Base-by-base conservation (phyloP, 2,888 invertebrate species). In the Coelopa pilipes region DNA sequence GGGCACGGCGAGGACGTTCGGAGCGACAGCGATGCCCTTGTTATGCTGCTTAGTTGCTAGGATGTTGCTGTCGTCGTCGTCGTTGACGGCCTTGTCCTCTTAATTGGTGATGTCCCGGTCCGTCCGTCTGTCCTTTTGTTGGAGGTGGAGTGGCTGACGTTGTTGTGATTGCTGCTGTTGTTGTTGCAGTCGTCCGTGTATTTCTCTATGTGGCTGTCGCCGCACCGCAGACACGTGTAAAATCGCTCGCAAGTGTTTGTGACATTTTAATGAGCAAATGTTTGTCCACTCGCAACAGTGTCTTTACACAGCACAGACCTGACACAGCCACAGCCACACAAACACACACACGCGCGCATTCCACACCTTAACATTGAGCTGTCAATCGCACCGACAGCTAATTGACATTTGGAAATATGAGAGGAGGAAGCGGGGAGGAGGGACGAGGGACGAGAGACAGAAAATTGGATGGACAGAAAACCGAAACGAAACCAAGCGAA, bases 191-290 rank as follows among this genome's bases (percentile, higher is more conserved):
- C 46, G 55, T 46, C 65, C 12, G 10, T 50, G 63, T 63, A 53
- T n/a, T 50, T 62, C 17, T 50, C 7, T 17, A 19, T 63, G 12
- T 19, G 21, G 15, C 15, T 21, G 17, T 15, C 46, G 65, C 34
- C 55, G 46, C 34, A 49, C 53, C 12, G 50, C 21, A 34, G 15
- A 65, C 55, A 59, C 55, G 66, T 47, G 46, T 57, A 63, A 63
- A 63, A 62, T 69, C 24, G n/a, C 15, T 70, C 24, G 50, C 49
- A 46, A 70, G 53, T 71, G 65, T 70, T 70, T 66, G 57, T 70
- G 74, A 74, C 74, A 74, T 57, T 70, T 74, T 70, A 69, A 73
- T 69, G 63, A 73, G 68, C 62, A 70, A 70, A 70, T 50, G 50
- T 63, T 62, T 70, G 34, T 49, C 45, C 50, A n/a, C 21, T 53